Conservation (phyloP, 2,113 vertebrate genomes). For the Gadus macrocephalus region DNA sequence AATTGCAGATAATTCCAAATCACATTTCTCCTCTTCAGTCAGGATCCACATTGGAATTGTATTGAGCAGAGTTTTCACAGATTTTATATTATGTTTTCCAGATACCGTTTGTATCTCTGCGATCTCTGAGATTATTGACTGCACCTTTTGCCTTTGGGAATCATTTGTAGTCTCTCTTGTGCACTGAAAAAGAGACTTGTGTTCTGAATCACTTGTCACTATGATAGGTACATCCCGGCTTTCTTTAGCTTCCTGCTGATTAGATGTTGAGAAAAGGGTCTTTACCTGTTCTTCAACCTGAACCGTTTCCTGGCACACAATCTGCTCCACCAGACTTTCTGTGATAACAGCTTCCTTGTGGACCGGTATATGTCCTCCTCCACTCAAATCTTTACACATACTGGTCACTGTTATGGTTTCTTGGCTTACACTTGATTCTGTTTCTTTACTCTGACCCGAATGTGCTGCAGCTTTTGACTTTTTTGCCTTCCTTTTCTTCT, state of each 20-base stretch:
- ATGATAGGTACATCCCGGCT: slow-evolving; percentile 47
- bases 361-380: slow-evolving; percentile 44
- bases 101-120: slow-evolving; percentile 70
- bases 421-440: slow-evolving; percentile 48
- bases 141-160: slow-evolving; percentile 70
- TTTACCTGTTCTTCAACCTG: slow-evolving; percentile 57
- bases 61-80: slow-evolving; percentile 68
- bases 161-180: slow-evolving; percentile 61
- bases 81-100: slow-evolving; percentile 62
- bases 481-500: slow-evolving; percentile 72
- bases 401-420: slow-evolving; percentile 44
- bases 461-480: slow-evolving; percentile 61
- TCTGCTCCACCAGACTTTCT: slow-evolving; percentile 52
- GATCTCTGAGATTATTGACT: slow-evolving; percentile 72
- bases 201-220: slow-evolving; percentile 45
- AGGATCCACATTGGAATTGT: slow-evolving; percentile 72
- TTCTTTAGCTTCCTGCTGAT: slow-evolving; percentile 37
- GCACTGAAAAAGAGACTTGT: slow-evolving; percentile 53
- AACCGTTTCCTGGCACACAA: slow-evolving; percentile 35
- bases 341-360: slow-evolving; percentile 47
- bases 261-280: slow-evolving; percentile 41
- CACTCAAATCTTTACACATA: slow-evolving; percentile 37
- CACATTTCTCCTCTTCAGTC: slow-evolving; percentile 64
- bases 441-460: slow-evolving; percentile 47
- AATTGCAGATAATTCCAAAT: slow-evolving; percentile 51